Base-by-base conservation (phyloP, 2,113 vertebrate genomes). In the Brachypteracias leptosomus region DNA sequence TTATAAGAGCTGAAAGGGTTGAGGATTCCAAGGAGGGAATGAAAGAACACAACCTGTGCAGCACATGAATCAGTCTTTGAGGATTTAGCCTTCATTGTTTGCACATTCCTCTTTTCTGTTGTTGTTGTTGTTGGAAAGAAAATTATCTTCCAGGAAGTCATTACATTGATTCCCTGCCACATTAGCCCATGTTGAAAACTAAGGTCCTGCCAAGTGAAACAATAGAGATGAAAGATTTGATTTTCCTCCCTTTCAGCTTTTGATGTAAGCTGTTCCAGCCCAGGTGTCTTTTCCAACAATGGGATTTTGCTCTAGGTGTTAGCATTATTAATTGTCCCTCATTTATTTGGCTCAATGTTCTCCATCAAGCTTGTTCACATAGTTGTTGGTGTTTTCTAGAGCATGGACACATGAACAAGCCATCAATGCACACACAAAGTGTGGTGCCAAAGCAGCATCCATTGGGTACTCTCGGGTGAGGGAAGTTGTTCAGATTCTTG, bases 151-250 rank as follows among this genome's bases (percentile, higher is more conserved):
- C 26, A 85, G 55, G 63, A 90, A 80, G 93, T 86, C 78, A 86
- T 96, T 93, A 86, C 51, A 93, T 85, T 11, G 85, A 96, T 94
- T 94, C 46, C 15, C 46, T 91, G 91, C 77, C 93, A 77, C 93
- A 71, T 94, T 95, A 95, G 38, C 42, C 67, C 47, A 26, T 77
- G 16, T 25, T 83, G 74, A 55, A 83, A 95, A 94, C 54, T 9
- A 28, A 94, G 35, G 28, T 83, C 62, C 75, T 93, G 85, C 51
- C 88, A 95, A 93, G 59, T 9, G 51, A 95, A 88, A 93, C 78
- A 70, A 83, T 33, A 90, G 82, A 83, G 59, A 80, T 83, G 85
- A 90, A 63, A 79, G 35, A 90, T 93, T 91, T 90, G 2, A 76
- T 83, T 83, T 90, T 67, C 65, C 22, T 71, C 17, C 49, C 47